Conservation (phyloP, 2,888 invertebrate species). For the Disparrhopalites patrizii region DNA sequence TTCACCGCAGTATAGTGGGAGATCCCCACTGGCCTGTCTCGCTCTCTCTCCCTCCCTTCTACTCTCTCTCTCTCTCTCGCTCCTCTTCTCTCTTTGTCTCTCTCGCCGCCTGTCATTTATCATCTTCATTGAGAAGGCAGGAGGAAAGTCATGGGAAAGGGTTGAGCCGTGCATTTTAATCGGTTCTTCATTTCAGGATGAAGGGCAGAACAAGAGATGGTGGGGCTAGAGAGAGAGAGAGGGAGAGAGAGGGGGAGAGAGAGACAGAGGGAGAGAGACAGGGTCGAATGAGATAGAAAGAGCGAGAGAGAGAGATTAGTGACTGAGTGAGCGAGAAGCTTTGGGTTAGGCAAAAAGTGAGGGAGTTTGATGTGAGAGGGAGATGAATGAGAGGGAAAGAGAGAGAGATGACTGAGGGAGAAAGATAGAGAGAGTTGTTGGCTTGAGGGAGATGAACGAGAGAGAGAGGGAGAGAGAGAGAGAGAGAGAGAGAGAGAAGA, state of each 20-base stretch:
- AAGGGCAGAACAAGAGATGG: not conserved
- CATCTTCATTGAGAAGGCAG: not conserved
- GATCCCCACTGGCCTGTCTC: too few species aligned
- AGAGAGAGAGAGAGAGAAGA: conserved; percentile 12
- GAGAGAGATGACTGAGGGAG: not conserved
- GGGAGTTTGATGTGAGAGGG: not conserved
- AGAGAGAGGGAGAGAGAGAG: not conserved
- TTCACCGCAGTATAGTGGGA: not conserved
- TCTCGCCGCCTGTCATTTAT: not conserved
- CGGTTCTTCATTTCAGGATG: not conserved
- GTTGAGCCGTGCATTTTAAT: not conserved
- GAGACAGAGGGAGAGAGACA: not conserved
- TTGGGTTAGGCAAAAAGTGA: not conserved
- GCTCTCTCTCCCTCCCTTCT: too few species aligned
- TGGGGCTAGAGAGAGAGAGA: not conserved
- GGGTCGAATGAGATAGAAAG: not conserved
- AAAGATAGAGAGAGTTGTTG: not conserved
- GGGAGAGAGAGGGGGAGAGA: not conserved
- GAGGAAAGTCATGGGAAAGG: not conserved
- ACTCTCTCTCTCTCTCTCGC: not conserved
- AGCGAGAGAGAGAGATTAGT: not conserved
- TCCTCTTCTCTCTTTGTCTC: not conserved
- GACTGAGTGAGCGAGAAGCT: not conserved
- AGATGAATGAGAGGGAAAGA: not conserved
- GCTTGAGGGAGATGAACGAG: not conserved